phyloP scores from a whole-genome alignment of 1,140 invertebrate species.

The Zelostemma sp. region DNA sequence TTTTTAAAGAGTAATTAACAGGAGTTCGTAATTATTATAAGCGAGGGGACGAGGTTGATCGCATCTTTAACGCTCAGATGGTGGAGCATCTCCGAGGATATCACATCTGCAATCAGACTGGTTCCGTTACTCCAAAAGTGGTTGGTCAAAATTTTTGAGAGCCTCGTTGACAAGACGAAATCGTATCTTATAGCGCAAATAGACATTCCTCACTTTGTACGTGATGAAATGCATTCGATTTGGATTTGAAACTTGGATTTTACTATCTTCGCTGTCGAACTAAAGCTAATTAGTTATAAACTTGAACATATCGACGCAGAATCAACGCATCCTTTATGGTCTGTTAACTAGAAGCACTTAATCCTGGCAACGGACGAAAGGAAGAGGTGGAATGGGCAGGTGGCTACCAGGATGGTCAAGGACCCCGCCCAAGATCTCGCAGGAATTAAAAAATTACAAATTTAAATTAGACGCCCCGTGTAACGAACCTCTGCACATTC shows the following conservation, averaged over 20 bases:
- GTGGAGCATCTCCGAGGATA: not conserved
- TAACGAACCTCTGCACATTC: conserved; percentile 36
- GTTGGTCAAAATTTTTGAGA: not conserved
- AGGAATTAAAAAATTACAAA: conserved; percentile 51
- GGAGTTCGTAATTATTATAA: not conserved
- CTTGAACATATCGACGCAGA: conserved; percentile 25
- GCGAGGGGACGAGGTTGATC: not conserved
- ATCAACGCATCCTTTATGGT: conserved; percentile 36
- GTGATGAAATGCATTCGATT: too few species aligned
- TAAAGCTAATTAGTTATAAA: conserved; percentile 39
- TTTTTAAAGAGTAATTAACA: conserved; percentile 1
- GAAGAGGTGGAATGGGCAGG: conserved; percentile 50
- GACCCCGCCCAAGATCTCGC: conserved; percentile 49
- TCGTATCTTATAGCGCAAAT: too few species aligned
- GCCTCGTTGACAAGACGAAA: too few species aligned
- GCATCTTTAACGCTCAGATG: not conserved
- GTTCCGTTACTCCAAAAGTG: not conserved
- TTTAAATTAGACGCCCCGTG: conserved; percentile 43
- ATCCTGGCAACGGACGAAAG: conserved; percentile 44
- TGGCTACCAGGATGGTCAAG: conserved; percentile 50
- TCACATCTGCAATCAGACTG: not conserved
- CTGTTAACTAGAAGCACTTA: conserved; percentile 50
- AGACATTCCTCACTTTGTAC: too few species aligned
- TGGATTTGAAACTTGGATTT: too few species aligned
- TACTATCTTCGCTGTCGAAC: conserved; percentile 35